Evolutionary conservation across 2,888 invertebrate species (phyloP).

Genomic region (Neocrepidodera transversa): DNA sequence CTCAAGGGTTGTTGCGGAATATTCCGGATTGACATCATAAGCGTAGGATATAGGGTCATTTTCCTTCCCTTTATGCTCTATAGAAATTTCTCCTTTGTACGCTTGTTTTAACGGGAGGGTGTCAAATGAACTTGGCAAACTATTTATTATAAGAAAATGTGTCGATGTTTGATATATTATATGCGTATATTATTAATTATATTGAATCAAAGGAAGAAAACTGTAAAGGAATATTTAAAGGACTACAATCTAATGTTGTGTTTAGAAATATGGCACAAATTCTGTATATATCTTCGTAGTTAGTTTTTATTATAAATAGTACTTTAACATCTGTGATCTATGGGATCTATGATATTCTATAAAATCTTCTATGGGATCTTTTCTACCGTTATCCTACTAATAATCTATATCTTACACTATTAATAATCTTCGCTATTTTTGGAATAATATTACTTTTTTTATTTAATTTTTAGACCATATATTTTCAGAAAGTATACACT

Average conservation of each 20-base stretch:
- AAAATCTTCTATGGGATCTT: too few species aligned
- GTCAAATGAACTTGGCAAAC: neutral
- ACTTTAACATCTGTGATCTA: too few species aligned
- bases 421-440: too few species aligned
- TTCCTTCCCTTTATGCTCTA: neutral
- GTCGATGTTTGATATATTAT: neutral
- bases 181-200: too few species aligned
- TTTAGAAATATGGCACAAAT: neutral
- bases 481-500: too few species aligned
- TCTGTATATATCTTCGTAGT: too few species aligned
- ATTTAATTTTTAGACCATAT: too few species aligned
- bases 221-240: neutral
- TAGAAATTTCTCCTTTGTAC: neutral
- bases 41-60: neutral
- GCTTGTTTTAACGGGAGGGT: neutral
- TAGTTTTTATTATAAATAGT: too few species aligned
- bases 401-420: too few species aligned
- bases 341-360: too few species aligned
- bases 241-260: neutral
- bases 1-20: conserved; percentile 1
- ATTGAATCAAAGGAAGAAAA: neutral
- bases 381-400: too few species aligned
- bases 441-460: too few species aligned
- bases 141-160: neutral
- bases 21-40: neutral